These are phyloP conservation scores for Lithophane ornitopus DNA, from an alignment of 2,888 invertebrate genomes.

Conservation along the genomic window DNA sequence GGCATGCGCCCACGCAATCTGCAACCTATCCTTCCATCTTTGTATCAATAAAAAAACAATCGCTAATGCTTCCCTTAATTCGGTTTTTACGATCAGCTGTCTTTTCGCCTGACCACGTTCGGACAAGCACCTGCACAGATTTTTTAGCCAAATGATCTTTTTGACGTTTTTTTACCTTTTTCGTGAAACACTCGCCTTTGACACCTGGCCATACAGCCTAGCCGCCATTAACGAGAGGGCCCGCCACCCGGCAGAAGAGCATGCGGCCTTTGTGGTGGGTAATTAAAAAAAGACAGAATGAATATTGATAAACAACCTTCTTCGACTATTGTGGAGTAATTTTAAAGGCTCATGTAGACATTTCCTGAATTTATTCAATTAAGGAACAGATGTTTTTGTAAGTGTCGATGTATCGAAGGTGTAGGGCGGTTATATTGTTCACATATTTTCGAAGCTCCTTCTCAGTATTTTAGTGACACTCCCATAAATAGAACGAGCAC, in stretches of 20 bases:
- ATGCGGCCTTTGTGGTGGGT: constrained; percentile 73
- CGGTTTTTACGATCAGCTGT: constrained; percentile 83
- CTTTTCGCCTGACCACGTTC: constrained; percentile 83
- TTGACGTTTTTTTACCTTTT: constrained; percentile 79
- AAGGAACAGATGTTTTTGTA: constrained; percentile 67
- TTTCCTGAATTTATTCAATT: constrained; percentile 74
- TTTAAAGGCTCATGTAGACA: constrained; percentile 68
- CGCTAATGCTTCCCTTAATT: constrained; percentile 75
- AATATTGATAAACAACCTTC: constrained; percentile 74
- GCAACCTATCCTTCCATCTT: constrained; percentile 44
- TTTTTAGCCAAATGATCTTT: constrained; percentile 85
- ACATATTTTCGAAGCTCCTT: constrained; percentile 43
- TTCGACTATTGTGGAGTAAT: constrained; percentile 70
- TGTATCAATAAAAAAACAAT: constrained; percentile 61
- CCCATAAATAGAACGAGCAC: constrained; percentile 39
- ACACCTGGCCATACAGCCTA: constrained; percentile 86
- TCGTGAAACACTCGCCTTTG: constrained; percentile 78
- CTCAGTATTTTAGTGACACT: constrained; percentile 45
- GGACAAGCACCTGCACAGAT: constrained; percentile 86
- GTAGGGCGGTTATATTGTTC: constrained; percentile 39
- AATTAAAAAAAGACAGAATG: constrained; percentile 75
- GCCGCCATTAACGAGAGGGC: constrained; percentile 76
- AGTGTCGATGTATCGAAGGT: constrained; percentile 38
- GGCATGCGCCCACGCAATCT: constrained; percentile 51
- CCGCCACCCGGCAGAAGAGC: constrained; percentile 77